phyloP scores from a whole-genome alignment of 2,888 invertebrate genomes.

The Nymphalis c-album region DNA sequence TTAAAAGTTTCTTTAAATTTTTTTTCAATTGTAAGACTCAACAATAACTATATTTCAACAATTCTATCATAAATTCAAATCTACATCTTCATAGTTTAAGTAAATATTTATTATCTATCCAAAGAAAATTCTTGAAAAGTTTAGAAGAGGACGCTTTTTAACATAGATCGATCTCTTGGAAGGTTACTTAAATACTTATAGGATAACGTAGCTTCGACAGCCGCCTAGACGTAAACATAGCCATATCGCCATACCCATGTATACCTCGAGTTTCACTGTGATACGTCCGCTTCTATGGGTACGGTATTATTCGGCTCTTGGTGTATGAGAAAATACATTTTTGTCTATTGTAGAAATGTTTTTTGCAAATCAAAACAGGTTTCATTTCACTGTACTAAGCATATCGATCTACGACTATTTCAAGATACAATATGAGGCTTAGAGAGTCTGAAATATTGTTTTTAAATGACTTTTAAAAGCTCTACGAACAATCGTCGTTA shows the following conservation, averaged over 20 bases:
- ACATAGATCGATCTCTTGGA: conserved; percentile 28
- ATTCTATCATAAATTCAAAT: neutral
- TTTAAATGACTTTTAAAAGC: conserved; percentile 23
- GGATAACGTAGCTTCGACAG: conserved; percentile 25
- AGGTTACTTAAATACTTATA: conserved; percentile 33
- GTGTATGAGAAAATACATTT: neutral
- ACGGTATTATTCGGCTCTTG: neutral
- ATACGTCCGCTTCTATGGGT: neutral
- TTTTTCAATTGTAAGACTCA: too few species aligned
- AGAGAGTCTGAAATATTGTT: conserved; percentile 2
- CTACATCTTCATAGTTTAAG: neutral
- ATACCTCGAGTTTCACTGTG: neutral
- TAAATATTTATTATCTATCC: neutral
- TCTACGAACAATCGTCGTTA: conserved; percentile 37
- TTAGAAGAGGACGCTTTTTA: conserved; percentile 24
- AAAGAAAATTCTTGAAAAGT: conserved; percentile 11
- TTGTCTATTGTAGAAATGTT: too few species aligned
- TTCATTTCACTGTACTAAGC: too few species aligned
- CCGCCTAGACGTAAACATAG: conserved; percentile 26
- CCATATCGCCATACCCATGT: conserved; percentile 1
- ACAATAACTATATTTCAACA: too few species aligned
- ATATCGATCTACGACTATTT: neutral
- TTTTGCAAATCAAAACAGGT: too few species aligned
- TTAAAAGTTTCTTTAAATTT: too few species aligned
- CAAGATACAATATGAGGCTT: neutral